phyloP scores from a whole-genome alignment of 2,113 vertebrate species.

The Dicentrarchus labrax region DNA sequence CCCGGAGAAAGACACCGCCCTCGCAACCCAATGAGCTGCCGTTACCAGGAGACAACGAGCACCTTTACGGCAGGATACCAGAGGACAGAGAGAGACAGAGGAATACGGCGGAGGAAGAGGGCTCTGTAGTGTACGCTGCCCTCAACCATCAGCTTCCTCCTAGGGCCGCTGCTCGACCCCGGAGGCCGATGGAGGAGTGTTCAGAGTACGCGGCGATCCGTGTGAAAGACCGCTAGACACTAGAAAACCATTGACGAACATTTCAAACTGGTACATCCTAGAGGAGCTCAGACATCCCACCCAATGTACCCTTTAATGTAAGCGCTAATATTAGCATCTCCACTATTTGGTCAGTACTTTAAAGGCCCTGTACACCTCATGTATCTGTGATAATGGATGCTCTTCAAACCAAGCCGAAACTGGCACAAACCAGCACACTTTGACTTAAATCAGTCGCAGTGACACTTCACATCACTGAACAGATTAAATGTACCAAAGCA shows the following conservation, averaged over 20 bases:
- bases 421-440: too few relatives aligned
- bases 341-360: background rate
- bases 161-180: background rate
- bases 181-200: slow-evolving; percentile 41
- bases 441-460: too few relatives aligned
- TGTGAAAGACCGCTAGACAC: slow-evolving; percentile 45
- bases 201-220: slow-evolving; percentile 82
- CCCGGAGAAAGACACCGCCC: slow-evolving; percentile 18
- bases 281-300: background rate
- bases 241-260: background rate
- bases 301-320: too few relatives aligned
- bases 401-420: too few relatives aligned
- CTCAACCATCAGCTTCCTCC: slow-evolving; percentile 67
- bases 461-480: too few relatives aligned
- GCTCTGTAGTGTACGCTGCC: slow-evolving; percentile 73
- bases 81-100: background rate
- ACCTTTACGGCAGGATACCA: background rate
- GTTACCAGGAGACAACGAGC: background rate
- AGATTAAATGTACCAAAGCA: too few relatives aligned
- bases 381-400: too few relatives aligned
- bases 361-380: background rate
- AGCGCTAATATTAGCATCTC: background rate
- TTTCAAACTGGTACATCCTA: background rate
- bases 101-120: background rate
- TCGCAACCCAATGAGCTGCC: background rate